Base-by-base conservation (phyloP, 2,888 invertebrate species). In the Peribatodes rhomboidaria region DNA sequence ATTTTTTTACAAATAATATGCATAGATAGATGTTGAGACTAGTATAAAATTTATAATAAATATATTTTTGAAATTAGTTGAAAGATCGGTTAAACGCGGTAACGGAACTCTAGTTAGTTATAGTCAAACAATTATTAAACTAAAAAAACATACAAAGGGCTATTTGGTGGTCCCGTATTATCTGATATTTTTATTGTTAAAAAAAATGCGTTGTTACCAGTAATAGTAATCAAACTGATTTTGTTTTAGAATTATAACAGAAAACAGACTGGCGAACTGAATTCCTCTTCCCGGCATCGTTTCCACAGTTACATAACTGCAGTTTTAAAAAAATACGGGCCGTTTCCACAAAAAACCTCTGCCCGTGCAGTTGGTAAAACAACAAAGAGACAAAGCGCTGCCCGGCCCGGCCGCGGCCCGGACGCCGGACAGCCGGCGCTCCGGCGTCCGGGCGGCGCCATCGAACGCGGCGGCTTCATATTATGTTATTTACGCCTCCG, bases 401-500 rank as follows among this genome's bases (percentile, higher is more conserved):
- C 35, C 57, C 39, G 47, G 42, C 52, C 33, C 53, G 58, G 53
- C 1, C n/a, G 8, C 55, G n/a, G n/a, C 10, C 41, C 41, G 50
- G 35, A 35, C 35, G 53, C 10, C 33, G 50, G 31, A n/a, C 41
- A 47, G 59, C 39, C 33, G 31, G 35, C 55, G 22, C 16, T 20
- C 20, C 13, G 52, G n/a, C 55, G 33, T 33, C 55, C 8, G 33
- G 16, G 18, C 35, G 57, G 67, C 53, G 14, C 62, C 65, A 68
- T 70, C 74, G 74, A 78, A 73, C 73, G 80, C 72, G 73, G 78
- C 65, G 68, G 76, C 74, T 80, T 86, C 86, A 87, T 90, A 87
- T 87, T 88, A 82, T 84, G 85, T 89, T 90, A 90, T 92, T 92
- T 90, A 92, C 85, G 82, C 83, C 85, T 76, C 92, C 90, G 79